These are phyloP conservation scores for Gandaritis pyraliata DNA, from an alignment of 2,888 invertebrate species.

Conservation along the genomic window DNA sequence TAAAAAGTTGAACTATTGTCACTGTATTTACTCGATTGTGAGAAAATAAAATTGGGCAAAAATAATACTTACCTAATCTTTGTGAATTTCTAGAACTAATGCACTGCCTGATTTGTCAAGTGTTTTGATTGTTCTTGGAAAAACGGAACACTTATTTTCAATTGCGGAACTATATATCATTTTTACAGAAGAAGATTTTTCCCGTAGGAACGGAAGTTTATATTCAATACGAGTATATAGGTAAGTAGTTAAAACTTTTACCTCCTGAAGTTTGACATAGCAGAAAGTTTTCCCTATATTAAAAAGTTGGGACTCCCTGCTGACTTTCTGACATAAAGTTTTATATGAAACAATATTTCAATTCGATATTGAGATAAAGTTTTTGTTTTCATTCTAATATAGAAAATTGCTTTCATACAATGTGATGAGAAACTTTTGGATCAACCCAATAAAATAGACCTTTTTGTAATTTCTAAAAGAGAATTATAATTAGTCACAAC, in stretches of 20 bases:
- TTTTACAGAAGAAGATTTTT: not conserved
- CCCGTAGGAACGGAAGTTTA: not conserved
- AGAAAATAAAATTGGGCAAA: too few relatives aligned
- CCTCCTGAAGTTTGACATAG: constrained; percentile 9
- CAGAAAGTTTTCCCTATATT: constrained; percentile 9
- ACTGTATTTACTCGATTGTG: too few relatives aligned
- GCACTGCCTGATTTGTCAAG: too few relatives aligned
- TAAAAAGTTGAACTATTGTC: too few relatives aligned
- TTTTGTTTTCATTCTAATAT: not conserved
- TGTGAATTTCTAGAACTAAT: too few relatives aligned
- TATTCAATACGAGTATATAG: constrained; percentile 4
- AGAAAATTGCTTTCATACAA: not conserved
- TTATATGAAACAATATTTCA: constrained; percentile 3
- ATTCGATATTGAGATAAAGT: constrained; percentile 1
- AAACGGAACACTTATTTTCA: too few relatives aligned
- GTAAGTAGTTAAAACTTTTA: constrained; percentile 8
- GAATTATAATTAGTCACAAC: too few relatives aligned
- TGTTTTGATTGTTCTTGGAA: too few relatives aligned
- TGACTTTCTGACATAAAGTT: constrained; percentile 6
- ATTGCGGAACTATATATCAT: too few relatives aligned
- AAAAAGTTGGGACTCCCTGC: constrained; percentile 13
- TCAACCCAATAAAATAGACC: not conserved
- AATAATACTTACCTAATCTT: too few relatives aligned
- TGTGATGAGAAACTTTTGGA: not conserved
- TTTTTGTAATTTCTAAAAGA: not conserved